Base-by-base conservation (phyloP, 2,113 vertebrate genomes). In the Pollachius pollachius region DNA sequence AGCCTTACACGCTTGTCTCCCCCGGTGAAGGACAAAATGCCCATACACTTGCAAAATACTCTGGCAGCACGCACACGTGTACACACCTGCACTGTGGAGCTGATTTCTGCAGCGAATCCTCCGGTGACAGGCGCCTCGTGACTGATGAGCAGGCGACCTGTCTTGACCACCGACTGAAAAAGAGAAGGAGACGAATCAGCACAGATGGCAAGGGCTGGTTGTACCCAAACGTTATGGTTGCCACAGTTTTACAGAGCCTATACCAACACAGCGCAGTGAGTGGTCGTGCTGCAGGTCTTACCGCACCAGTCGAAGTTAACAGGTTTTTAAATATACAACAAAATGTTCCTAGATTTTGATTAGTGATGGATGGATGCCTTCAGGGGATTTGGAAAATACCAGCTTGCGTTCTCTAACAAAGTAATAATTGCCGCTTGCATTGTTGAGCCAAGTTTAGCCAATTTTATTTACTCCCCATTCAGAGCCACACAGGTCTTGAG, bases 61-160 rank as follows among this genome's bases (percentile, higher is more conserved):
- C 41, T 9, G 9, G 8, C 37, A 41, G 37, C 15, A 18, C 34
- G 59, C 5, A 25, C 3, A 5, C 48, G 27, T 16, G 56, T 66
- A 78, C 67, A 85, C 93, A 98, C 97, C 95, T 99, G 97, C 72
- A 99, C 96, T 0, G 96, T 93, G 2, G 97, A 93, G 84, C 94
- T 94, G 85, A 99, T 99, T 90, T 99, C 97, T 11, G 94, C 94
- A 0, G 97, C 96, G 91, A 99, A 99, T 41, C 97, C 97, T 84
- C 96, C 96, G 0, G 97, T 98, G 75, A 98, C 17, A 9, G 97
- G 97, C 80, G 97, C 97, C 77, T 99, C 97, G 0, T 99, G 97
- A 86, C 96, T 99, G 81, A 99, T 92, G 75, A 99, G 90, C 82
- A 99, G 87, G 15, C 97, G 88, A 1, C 97, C 97, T 0, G 97